Conservation (phyloP, 2,888 invertebrate genomes). For the Dryocosmus kuriphilus region DNA sequence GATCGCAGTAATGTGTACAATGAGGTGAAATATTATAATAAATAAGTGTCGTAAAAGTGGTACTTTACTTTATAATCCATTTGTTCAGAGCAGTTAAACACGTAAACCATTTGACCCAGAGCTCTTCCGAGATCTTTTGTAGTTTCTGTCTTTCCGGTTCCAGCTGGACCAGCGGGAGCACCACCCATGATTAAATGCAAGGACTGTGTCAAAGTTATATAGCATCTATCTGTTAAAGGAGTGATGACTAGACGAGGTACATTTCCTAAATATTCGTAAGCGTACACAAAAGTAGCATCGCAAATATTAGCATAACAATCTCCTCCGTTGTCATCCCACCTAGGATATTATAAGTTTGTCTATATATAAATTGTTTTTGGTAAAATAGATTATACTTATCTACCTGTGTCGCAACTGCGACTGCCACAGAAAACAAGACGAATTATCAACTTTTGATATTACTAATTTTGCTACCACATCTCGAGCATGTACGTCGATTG, state of each 20-base stretch:
- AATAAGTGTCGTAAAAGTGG: not conserved
- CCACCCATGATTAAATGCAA: constrained; percentile 98
- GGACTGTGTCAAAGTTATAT: constrained; percentile 95
- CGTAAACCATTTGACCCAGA: constrained; percentile 99
- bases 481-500: constrained; percentile 95
- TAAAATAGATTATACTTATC: no score
- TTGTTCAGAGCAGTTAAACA: constrained; percentile 98
- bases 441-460: constrained; percentile 87
- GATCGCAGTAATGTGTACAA: no score
- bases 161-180: constrained; percentile 97
- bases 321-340: constrained; percentile 89
- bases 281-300: constrained; percentile 94
- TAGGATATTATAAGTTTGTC: constrained; percentile 49
- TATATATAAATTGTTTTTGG: no score
- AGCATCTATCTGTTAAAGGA: constrained; percentile 95
- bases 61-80: constrained; percentile 92
- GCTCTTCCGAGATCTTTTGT: constrained; percentile 97
- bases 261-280: constrained; percentile 96
- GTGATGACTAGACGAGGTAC: constrained; percentile 96
- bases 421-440: constrained; percentile 93
- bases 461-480: constrained; percentile 96
- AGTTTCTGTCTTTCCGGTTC: constrained; percentile 97
- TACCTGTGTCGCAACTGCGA: constrained; percentile 88
- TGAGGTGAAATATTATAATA: no score
- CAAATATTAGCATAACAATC: constrained; percentile 97